phyloP scores from a whole-genome alignment of 2,888 invertebrate genomes.

The Cheilosia soror region DNA sequence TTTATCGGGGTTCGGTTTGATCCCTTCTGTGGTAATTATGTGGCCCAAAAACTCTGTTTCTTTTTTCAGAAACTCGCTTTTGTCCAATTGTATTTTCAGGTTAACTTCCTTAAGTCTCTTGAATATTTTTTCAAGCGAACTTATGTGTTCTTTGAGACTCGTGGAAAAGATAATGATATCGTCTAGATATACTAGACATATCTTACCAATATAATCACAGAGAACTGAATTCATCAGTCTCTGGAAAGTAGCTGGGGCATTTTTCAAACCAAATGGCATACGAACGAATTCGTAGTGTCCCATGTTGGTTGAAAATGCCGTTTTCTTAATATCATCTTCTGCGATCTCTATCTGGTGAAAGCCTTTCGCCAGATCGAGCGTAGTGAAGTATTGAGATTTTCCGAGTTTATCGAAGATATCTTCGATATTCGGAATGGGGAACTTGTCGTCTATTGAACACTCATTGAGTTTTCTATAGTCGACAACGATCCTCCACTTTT shows the following conservation, averaged over 20 bases:
- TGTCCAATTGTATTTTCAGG: slow-evolving; percentile 61
- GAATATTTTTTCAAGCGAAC: slow-evolving; percentile 14
- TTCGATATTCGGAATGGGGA: slow-evolving; percentile 18
- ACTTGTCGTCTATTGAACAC: slow-evolving; percentile 5
- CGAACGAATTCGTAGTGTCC: slow-evolving; percentile 70
- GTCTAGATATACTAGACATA: slow-evolving; percentile 1
- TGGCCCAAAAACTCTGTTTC: slow-evolving; percentile 75
- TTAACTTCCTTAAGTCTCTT: slow-evolving; percentile 50
- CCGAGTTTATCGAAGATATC: slow-evolving; percentile 50
- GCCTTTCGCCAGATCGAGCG: neutral
- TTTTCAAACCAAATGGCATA: slow-evolving; percentile 71
- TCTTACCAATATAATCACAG: neutral
- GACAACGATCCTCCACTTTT: slow-evolving; percentile 66
- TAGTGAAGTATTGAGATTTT: neutral
- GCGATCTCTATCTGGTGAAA: too few relatives aligned
- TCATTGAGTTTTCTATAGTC: slow-evolving; percentile 64
- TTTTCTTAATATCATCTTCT: slow-evolving; percentile 40
- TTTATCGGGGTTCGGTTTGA: slow-evolving; percentile 7
- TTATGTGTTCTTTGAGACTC: slow-evolving; percentile 42
- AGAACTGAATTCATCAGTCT: slow-evolving; percentile 19
- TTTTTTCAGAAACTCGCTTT: slow-evolving; percentile 11
- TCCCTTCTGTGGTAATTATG: slow-evolving; percentile 76
- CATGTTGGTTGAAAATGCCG: slow-evolving; percentile 60
- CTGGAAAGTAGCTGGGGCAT: slow-evolving; percentile 76
- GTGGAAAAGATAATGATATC: slow-evolving; percentile 29